A percentile compares a stretch with the other conserved stretches of the same genome.
These are phyloP conservation scores for Oncorhynchus mykiss DNA, from an alignment of 2,113 vertebrate genomes.

Conservation along the genomic window DNA sequence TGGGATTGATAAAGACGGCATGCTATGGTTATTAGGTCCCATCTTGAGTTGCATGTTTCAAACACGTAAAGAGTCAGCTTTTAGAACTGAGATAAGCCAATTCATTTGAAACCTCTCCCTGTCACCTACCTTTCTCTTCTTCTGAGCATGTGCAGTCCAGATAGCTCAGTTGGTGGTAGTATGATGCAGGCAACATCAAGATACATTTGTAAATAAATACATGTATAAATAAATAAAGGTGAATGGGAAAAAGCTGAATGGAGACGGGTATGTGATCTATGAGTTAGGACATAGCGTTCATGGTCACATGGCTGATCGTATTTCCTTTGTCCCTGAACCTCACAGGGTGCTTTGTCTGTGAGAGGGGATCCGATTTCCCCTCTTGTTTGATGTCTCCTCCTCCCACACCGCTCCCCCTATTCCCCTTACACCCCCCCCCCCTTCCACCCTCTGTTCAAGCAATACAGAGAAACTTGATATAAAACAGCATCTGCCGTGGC, in stretches of 20 bases:
- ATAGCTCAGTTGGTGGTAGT: background rate
- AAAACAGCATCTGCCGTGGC: constrained; percentile 43
- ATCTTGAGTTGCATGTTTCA: too few species aligned
- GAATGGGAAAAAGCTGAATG: constrained; percentile 54
- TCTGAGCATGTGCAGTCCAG: background rate
- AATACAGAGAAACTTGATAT: constrained; percentile 50
- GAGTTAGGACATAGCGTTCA: constrained; percentile 45
- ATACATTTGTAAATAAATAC: background rate
- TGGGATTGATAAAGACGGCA: too few species aligned
- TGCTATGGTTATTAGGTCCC: too few species aligned
- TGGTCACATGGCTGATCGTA: constrained; percentile 55
- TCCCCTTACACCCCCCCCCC: constrained; percentile 3
- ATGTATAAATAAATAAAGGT: background rate
- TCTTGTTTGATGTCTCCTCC: constrained; percentile 67
- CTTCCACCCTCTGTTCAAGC: constrained; percentile 20
- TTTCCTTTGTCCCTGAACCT: constrained; percentile 65
- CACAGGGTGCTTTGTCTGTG: constrained; percentile 52
- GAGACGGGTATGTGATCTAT: constrained; percentile 49
- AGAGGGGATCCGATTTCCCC: constrained; percentile 62
- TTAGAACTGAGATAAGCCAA: too few species aligned
- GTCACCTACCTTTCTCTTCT: background rate
- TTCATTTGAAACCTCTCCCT: too few species aligned
- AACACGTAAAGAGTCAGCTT: too few species aligned
- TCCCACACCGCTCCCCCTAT: constrained; percentile 41
- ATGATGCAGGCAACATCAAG: background rate